Conservation (phyloP, 2,113 vertebrate species). For the Loxodonta africana region DNA sequence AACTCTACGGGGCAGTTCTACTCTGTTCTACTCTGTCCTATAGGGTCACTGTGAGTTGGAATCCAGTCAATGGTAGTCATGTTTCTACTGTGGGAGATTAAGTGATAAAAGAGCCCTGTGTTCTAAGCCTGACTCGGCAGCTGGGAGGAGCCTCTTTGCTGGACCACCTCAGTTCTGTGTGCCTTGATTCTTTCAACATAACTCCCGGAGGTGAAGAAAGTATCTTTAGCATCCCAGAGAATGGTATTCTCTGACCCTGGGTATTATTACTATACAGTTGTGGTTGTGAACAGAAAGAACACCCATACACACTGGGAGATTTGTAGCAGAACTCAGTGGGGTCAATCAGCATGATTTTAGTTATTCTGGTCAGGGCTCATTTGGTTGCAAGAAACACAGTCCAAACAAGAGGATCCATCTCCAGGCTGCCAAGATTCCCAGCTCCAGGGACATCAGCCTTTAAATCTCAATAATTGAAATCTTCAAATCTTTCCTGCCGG, state of each 20-base stretch:
- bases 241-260: neutral
- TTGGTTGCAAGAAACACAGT: neutral
- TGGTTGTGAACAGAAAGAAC: fast-evolving
- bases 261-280: fast-evolving
- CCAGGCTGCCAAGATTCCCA: fast-evolving
- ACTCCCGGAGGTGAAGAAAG: neutral
- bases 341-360: neutral
- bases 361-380: neutral
- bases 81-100: neutral
- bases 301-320: fast-evolving
- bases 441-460: neutral
- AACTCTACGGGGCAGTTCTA: too few relatives aligned
- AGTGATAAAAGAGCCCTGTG: neutral
- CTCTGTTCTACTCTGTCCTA: too few relatives aligned
- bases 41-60: neutral
- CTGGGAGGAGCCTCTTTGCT: neutral
- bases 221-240: neutral
- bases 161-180: neutral
- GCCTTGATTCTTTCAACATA: neutral
- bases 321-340: neutral
- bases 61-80: too few relatives aligned
- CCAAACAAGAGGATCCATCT: too few relatives aligned
- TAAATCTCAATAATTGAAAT: neutral
- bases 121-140: neutral
- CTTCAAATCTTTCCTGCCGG: neutral